Evolutionary conservation across 30 jellyfish, hydroid and myxozoan genomes (phyloP), one percentile per base, ranked within the genome.

Genomic region (Aurelia sp.): DNA sequence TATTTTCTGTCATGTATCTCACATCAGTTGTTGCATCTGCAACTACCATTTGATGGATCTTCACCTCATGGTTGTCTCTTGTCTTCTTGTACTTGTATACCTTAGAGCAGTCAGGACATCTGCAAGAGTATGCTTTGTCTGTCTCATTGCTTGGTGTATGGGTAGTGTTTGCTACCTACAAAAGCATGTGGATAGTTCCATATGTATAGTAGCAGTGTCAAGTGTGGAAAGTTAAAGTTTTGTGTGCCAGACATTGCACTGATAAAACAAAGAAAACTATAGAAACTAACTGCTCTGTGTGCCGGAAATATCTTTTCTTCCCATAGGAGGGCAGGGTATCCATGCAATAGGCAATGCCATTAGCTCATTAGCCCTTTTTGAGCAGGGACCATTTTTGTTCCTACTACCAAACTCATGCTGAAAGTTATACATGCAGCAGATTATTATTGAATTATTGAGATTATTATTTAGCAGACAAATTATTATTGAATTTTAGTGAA

Each of bases 21-120:
- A 4, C 51, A 21, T 37, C 44, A 37, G 44, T 37, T 67, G 59
- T 67, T 21, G 58, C 78, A 21, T 13, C 78, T 67, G 44, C 58
- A 67, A 67, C 22, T 21, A 67, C 51, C 23, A n/a, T 67, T 67
- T 47, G 58, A 67, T 67, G 78, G 13, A 67, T 47, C 78, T 67
- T 67, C 51, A 67, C 44, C 51, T 67, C 78, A 67, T 67, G 78
- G 78, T n/a, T 67, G 51, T 67, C 78, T 67, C 78, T 67, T 21
- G 51, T n/a, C 78, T 67, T 67, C 51, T 47, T 12, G 83, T 72
- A 72, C 63, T 72, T 41, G 83, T 72, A 72, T 48, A 48, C 47
- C 63, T 72, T 72, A 18, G 40, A 30, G 69, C 83, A 72, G 50
- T 52, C 83, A 33, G 44, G 63, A 35, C 63, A 4, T 72, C 83